Conservation (phyloP, 2,888 invertebrate genomes). For the Toxonevra muliebris region DNA sequence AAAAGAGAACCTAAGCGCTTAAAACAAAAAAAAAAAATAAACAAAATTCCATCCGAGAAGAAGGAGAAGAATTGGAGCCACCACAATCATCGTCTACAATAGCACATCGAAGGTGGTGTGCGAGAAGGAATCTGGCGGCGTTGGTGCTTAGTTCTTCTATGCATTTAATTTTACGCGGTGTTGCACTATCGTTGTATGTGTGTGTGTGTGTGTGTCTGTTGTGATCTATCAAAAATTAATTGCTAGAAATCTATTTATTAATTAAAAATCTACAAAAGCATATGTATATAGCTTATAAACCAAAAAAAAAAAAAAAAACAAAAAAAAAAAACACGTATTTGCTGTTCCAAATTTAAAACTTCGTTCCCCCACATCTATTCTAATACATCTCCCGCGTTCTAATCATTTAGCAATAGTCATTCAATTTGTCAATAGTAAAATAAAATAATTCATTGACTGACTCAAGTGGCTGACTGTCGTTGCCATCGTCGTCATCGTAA, state of each 20-base stretch:
- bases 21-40: no score
- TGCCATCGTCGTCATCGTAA: background rate
- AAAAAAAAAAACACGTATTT: background rate
- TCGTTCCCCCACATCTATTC: background rate
- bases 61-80: constrained; percentile 1
- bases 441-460: background rate
- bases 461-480: background rate
- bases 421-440: background rate
- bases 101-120: background rate
- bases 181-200: no score
- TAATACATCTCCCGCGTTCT: background rate
- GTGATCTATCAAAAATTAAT: no score
- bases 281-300: background rate
- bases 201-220: no score
- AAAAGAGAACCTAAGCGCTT: constrained; percentile 9
- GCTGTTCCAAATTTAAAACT: constrained; percentile 7
- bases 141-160: no score
- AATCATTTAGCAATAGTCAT: background rate
- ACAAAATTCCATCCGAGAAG: background rate
- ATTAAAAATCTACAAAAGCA: background rate
- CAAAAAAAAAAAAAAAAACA: background rate
- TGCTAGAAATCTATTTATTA: background rate
- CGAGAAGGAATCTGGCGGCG: no score
- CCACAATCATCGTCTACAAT: background rate
- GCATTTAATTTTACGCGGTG: no score